These are phyloP conservation scores for Folsomia candida DNA, from an alignment of 2,888 invertebrate species.

Conservation along the genomic window DNA sequence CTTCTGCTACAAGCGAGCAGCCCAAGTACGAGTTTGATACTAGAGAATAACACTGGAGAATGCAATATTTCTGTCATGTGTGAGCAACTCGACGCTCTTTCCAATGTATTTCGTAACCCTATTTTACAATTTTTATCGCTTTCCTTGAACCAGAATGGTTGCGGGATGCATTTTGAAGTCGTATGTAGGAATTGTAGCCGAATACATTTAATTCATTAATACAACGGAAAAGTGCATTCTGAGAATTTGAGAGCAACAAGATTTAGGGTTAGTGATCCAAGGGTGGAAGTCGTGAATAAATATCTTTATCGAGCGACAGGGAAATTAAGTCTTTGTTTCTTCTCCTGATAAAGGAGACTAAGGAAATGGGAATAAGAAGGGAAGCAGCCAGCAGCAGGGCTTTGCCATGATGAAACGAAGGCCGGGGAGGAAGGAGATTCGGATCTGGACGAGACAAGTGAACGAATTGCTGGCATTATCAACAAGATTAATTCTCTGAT, in stretches of 20 bases:
- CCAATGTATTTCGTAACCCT: too few species aligned
- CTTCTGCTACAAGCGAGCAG: too few species aligned
- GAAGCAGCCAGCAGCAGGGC: background rate
- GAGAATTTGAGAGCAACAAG: background rate
- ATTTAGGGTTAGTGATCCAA: constrained; percentile 5
- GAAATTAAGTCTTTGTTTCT: background rate
- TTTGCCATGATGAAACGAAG: background rate
- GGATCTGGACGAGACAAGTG: constrained; percentile 36
- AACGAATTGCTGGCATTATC: constrained; percentile 46
- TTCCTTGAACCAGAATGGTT: too few species aligned
- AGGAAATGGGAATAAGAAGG: background rate
- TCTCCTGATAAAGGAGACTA: background rate
- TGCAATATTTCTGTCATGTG: too few species aligned
- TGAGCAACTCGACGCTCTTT: too few species aligned
- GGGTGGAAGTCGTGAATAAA: background rate
- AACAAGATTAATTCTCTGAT: constrained; percentile 48
- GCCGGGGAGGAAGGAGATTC: constrained; percentile 7
- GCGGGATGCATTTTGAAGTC: too few species aligned
- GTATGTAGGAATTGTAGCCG: too few species aligned
- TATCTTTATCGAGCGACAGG: background rate
- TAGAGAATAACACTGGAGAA: too few species aligned
- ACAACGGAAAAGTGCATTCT: background rate
- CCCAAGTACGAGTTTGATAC: too few species aligned
- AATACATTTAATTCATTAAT: too few species aligned
- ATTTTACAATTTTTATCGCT: too few species aligned